Evolutionary conservation across 2,797 vertebrate genomes (phyloP), one percentile per base, ranked within the genome.

Genomic region (Lithobates sylvaticus): DNA sequence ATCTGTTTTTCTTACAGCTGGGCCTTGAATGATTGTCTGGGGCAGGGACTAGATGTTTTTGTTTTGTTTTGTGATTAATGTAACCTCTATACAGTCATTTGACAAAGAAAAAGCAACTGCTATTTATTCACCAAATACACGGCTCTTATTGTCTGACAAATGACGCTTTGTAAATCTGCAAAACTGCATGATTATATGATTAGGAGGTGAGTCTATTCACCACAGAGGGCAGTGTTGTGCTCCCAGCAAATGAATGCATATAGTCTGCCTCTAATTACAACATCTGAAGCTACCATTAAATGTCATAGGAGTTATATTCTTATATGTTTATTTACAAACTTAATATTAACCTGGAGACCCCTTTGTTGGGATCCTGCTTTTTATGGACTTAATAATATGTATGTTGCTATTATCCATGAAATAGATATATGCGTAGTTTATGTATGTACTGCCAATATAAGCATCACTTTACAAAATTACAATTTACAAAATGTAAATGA

Each of bases 1-100:
- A 93, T 94, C 93, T 94, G 93, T 90, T 92, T 94, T 87, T 88
- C 91, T 92, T 94, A 88, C 92, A 94, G 93, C 92, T 92, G 91
- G 90, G 86, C 91, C 93, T 91, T 90, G 90, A 93, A 91, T 93
- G 93, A 95, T 94, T 92, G 92, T 94, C 93, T 92, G 86, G 91
- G 92, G 89, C 91, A 89, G 86, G 90, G 90, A 89, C 87, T 65
- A 90, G 91, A 89, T 90, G 71, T 78, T 77, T 90, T 90, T 92
- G 75, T 90, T 91, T 90, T 91, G 90, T 86, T 91, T 95, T 93
- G 91, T 92, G 93, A 93, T 93, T 93, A 91, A 91, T 93, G 94
- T 93, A 92, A 92, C 91, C 90, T 42, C 42, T 70, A 39, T 76
- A 69, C 73, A 84, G 32, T 76, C 47, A 73, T 26, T 32, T 90